Evolutionary conservation across 1,140 invertebrate species (phyloP).

Genomic region (Megalopta genalis): DNA sequence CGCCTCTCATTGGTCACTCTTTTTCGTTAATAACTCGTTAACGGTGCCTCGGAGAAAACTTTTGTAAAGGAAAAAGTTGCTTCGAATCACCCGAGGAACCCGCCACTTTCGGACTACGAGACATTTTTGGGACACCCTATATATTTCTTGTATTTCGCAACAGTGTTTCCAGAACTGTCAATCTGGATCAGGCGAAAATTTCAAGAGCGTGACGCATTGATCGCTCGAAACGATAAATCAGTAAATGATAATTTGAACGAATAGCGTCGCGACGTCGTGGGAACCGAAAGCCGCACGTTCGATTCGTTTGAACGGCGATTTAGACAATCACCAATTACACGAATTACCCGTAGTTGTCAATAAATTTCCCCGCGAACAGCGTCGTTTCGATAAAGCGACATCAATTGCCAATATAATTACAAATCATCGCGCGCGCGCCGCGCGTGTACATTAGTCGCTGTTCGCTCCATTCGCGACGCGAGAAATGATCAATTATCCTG

Average conservation of each 20-base stretch:
- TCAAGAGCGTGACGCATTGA: not conserved
- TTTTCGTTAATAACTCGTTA: no score
- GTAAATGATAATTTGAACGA: not conserved
- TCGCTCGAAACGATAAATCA: not conserved
- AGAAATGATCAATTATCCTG: conserved; percentile 29
- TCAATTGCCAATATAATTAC: conserved; percentile 38
- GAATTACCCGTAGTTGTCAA: conserved; percentile 9
- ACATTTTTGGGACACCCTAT: no score
- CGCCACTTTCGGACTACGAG: no score
- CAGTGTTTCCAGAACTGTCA: not conserved
- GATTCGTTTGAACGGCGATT: conserved; percentile 10
- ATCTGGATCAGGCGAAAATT: not conserved
- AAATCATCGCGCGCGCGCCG: conserved; percentile 4
- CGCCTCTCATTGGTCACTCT: no score
- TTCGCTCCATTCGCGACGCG: conserved; percentile 9
- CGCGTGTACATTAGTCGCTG: conserved; percentile 15
- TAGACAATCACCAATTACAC: conserved; percentile 6
- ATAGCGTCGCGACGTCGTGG: not conserved
- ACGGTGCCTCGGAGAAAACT: no score
- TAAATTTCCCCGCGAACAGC: conserved; percentile 25
- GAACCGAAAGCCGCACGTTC: not conserved
- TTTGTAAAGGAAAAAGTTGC: no score
- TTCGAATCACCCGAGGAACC: no score
- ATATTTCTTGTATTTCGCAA: not conserved
- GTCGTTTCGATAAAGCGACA: conserved; percentile 11